Conservation (phyloP, 1,140 invertebrate genomes). For the Bactericera cockerelli region DNA sequence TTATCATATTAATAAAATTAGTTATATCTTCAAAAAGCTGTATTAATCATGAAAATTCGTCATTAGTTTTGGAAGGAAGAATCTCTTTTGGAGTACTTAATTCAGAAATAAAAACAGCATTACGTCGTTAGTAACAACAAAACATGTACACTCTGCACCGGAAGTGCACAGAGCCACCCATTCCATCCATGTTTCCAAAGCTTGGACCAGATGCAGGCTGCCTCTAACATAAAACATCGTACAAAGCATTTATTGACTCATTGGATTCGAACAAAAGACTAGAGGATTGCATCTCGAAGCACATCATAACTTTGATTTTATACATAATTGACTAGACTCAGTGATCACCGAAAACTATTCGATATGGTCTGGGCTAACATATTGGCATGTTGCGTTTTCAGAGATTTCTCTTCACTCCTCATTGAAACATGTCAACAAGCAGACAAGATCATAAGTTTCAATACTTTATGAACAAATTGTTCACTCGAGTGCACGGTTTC, state of each 20-base stretch:
- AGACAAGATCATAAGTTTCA: slow-evolving; percentile 4
- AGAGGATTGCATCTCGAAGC: neutral
- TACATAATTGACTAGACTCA: slow-evolving; percentile 7
- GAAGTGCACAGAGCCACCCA: too few species aligned
- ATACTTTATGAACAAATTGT: slow-evolving; percentile 4
- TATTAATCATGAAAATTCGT: too few species aligned
- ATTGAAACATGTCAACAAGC: neutral
- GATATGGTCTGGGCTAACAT: neutral
- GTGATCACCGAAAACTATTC: neutral
- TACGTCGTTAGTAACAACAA: too few species aligned
- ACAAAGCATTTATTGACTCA: neutral
- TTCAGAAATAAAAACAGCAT: too few species aligned
- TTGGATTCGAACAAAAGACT: neutral
- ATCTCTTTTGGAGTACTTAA: too few species aligned
- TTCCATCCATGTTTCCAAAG: too few species aligned
- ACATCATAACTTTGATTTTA: neutral
- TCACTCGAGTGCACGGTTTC: neutral
- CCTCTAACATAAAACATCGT: neutral
- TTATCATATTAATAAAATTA: too few species aligned
- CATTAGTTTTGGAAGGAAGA: too few species aligned
- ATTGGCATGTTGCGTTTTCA: neutral
- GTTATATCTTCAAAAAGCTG: too few species aligned
- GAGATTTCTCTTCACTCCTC: neutral
- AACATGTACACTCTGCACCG: too few species aligned
- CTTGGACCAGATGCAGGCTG: neutral